A percentile compares a stretch with the other conserved stretches of the same genome.
phyloP scores from a whole-genome alignment of 92 coral and sea anemone genomes.

The Galaxea fascicularis region DNA sequence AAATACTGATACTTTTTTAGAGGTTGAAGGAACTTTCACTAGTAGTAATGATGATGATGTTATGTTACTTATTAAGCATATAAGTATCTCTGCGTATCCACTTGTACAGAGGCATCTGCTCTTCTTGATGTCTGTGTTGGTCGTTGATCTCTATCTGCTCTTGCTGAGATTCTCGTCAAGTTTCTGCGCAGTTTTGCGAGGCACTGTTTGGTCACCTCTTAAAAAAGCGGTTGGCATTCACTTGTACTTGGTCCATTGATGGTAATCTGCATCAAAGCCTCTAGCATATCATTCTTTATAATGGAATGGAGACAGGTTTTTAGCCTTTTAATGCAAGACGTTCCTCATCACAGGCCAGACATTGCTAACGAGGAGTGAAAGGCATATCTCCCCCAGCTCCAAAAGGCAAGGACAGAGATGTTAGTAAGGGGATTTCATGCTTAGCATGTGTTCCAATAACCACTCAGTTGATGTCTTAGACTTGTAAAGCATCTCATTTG shows the following conservation, averaged over 20 bases:
- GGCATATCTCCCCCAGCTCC: constrained; percentile 63
- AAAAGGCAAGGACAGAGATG: constrained; percentile 57
- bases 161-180: constrained; percentile 44
- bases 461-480: constrained; percentile 68
- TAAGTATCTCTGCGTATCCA: no score
- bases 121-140: constrained; percentile 25
- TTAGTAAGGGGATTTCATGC: constrained; percentile 58
- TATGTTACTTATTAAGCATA: no score
- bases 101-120: constrained; percentile 45
- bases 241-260: constrained; percentile 61
- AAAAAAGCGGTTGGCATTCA: constrained; percentile 29
- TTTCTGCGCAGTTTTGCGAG: constrained; percentile 54
- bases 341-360: constrained; percentile 68
- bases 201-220: constrained; percentile 57
- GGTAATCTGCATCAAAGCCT: constrained; percentile 56
- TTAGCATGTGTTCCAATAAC: constrained; percentile 57
- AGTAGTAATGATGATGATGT: no score
- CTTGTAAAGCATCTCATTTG: constrained; percentile 31
- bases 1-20: no score
- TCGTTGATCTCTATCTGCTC: constrained; percentile 13
- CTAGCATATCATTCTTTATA: constrained; percentile 44
- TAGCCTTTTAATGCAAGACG: constrained; percentile 49
- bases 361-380: constrained; percentile 70
- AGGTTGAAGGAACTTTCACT: no score
- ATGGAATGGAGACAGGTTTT: constrained; percentile 41